These are phyloP conservation scores for Tetramorium alpestre DNA, from an alignment of 1,140 invertebrate species.

Conservation along the genomic window DNA sequence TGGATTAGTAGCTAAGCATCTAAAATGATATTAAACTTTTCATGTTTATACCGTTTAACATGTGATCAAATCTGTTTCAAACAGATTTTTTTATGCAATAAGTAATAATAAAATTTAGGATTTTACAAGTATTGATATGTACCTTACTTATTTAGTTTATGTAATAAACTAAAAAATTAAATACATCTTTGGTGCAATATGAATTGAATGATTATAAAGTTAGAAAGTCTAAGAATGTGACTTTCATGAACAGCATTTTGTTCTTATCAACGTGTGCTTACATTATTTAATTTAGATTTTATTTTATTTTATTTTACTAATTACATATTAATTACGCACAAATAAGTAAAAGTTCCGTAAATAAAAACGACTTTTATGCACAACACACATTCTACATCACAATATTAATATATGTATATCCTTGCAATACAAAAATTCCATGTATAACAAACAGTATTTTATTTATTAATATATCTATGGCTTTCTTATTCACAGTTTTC, in stretches of 20 bases:
- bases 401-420: not conserved
- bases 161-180: not conserved
- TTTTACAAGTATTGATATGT: not conserved
- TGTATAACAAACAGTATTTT: not conserved
- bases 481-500: not conserved
- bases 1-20: conserved; percentile 43
- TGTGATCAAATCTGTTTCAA: conserved; percentile 33
- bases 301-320: conserved; percentile 12
- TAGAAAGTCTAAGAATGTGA: not conserved
- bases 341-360: not conserved
- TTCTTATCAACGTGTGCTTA: conserved; percentile 22
- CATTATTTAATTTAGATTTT: not conserved
- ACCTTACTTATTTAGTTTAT: not conserved
- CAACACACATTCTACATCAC: not conserved
- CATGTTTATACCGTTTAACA: not conserved
- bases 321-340: conserved; percentile 21
- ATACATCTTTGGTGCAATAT: conserved; percentile 41
- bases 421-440: not conserved
- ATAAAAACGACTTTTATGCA: conserved; percentile 6
- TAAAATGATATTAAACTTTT: conserved; percentile 27
- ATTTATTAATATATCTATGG: conserved; percentile 15
- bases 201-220: not conserved
- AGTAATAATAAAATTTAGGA: not conserved
- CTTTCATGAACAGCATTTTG: conserved; percentile 38
- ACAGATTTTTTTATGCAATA: conserved; percentile 38